Evolutionary conservation across 1,140 invertebrate genomes (phyloP), one percentile per base, ranked within the genome.

Genomic region (Schmidtea mediterranea): DNA sequence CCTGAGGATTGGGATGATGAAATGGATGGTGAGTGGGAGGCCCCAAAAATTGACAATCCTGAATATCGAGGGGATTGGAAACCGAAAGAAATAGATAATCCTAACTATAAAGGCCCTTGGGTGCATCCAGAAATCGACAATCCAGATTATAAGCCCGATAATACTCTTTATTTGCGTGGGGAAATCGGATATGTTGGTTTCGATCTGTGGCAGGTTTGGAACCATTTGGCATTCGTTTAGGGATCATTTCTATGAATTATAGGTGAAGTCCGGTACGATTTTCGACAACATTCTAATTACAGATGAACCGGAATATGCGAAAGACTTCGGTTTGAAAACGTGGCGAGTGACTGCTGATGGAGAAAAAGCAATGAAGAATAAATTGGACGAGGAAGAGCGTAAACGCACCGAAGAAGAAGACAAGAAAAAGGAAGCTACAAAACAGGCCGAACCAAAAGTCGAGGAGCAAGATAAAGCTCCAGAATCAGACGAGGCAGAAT

Each of bases 1-100:
- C 90, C 90, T 16, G 87, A 95, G 54, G 92, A 98, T 65, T 98
- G 92, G 92, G 90, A 98, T 60, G 92, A 97, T 72, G 90, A 95
- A 63, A 94, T 95, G 83, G 87, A 94, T 60, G 86, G 82, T 18
- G 81, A 87, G 71, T 90, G 82, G 82, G 86, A 92, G 66, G 79
- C 86, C 49, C 80, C 83, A 43, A 72, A 73, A 67, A 49, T 49
- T 49, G 48, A 49, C n/a, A 49, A 49, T 36, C 48, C 48, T 41
- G 92, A 98, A 24, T 77, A 72, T 67, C 78, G 87, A 62, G 65
- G 75, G 46, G 78, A 79, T 70, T 82, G 79, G 79, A 76, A 78
- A 66, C 76, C 79, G 38, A 77, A 78, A 59, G 74, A 79, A 72
- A 89, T 97, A 55, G 82, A 92, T 62, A 97, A 98, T 66, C 90